Percentiles rank a stretch among this genome's conserved stretches.
Conservation (phyloP, 2,113 vertebrate species). For the Indicator maculatus region DNA sequence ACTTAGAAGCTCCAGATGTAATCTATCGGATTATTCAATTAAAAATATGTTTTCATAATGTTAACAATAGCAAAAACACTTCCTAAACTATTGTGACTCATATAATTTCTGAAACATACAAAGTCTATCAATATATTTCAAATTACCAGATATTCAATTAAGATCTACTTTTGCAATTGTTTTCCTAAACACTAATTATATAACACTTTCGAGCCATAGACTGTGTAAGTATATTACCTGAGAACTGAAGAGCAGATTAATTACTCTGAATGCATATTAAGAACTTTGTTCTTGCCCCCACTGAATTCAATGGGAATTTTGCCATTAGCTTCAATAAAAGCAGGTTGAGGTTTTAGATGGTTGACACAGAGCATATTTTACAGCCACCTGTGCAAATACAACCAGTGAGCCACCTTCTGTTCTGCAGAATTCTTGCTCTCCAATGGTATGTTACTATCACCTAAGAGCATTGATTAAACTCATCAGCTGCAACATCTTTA, state of each 20-base stretch:
- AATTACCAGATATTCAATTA: not conserved
- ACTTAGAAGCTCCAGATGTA: not conserved
- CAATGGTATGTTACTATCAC: not conserved
- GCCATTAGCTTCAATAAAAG: slow-evolving; percentile 38
- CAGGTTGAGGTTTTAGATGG: slow-evolving; percentile 36
- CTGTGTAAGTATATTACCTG: not conserved
- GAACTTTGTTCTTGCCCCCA: not conserved
- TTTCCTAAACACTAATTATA: slow-evolving; percentile 1
- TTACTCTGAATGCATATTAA: not conserved
- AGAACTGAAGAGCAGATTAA: not conserved
- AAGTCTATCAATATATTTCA: not conserved
- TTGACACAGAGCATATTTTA: slow-evolving; percentile 67
- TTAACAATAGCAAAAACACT: not conserved
- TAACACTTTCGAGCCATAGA: not conserved
- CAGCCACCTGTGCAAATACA: slow-evolving; percentile 53
- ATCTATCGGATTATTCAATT: not conserved
- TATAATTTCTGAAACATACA: not conserved
- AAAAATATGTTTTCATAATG: not conserved
- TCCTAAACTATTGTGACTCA: not conserved
- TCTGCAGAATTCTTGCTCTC: not conserved
- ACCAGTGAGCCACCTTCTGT: slow-evolving; percentile 62
- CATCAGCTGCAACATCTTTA: not conserved
- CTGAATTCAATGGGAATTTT: slow-evolving; percentile 28
- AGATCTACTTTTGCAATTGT: not conserved
- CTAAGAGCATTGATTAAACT: not conserved